Evolutionary conservation across 2,797 vertebrate genomes (phyloP), one percentile per base, ranked within the genome.

Genomic region (Pterois miles): DNA sequence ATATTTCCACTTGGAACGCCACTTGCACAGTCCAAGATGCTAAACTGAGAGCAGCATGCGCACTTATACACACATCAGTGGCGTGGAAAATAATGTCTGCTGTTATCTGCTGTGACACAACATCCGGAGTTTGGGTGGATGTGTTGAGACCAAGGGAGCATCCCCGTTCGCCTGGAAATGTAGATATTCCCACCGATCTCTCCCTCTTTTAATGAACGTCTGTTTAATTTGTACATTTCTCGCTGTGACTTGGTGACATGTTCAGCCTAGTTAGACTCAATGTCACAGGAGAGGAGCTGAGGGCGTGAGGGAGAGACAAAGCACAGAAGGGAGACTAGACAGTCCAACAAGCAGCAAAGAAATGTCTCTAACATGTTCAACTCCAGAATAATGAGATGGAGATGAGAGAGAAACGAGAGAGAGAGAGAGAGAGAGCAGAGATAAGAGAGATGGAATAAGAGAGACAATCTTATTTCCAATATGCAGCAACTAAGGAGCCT

Each of bases 141-240:
- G 53, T 73, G 63, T 58, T 59, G 73, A 85, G 46, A 71, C 78
- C 54, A 43, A 71, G 81, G 70, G 80, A 78, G 64, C 48, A 60
- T 77, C 77, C 74, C 60, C 9, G 58, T 57, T 84, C 74, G 79
- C 34, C 71, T 62, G 6, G 65, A 90, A 88, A 85, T 58, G 59
- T 72, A 80, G 53, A 83, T 78, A 78, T 79, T 78, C 64, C 74
- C 58, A 31, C 71, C 63, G 78, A 81, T 56, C 57, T 62, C 63
- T 72, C 77, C 81, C 12, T 6, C 43, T 34, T 88, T 92, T 89
- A 92, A 91, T 46, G 46, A 88, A 78, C 52, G 84, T 89, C 84
- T 90, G 88, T 91, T 92, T 93, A 90, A 94, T 92, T 92, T 85
- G 76, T 85, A 88, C 50, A 68, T 91, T 84, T 88, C 85, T 89